These are phyloP conservation scores for Pteromalus puparum DNA, from an alignment of 1,140 invertebrate species.

Conservation along the genomic window DNA sequence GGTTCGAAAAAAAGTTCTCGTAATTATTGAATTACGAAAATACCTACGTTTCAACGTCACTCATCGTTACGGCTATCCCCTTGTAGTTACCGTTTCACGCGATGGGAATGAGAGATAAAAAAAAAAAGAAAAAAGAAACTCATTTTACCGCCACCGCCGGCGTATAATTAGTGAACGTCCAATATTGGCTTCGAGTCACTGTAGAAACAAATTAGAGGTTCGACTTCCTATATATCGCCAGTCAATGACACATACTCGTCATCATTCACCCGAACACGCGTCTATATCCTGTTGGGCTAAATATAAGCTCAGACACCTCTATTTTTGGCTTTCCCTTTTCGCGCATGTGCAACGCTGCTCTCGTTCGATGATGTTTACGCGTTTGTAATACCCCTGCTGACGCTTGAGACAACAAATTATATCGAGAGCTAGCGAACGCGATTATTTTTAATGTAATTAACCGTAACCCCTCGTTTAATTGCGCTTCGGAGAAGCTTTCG, in stretches of 20 bases:
- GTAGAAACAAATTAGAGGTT: constrained; percentile 4
- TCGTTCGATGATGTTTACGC: too few species aligned
- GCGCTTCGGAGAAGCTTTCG: not conserved
- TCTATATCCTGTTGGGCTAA: not conserved
- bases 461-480: not conserved
- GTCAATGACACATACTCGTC: constrained; percentile 10
- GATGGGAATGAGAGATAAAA: not conserved
- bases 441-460: not conserved
- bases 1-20: not conserved
- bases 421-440: not conserved
- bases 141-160: not conserved
- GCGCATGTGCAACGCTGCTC: not conserved
- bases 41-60: not conserved
- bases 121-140: not conserved
- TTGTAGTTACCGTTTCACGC: not conserved
- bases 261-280: not conserved
- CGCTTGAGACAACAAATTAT: not conserved
- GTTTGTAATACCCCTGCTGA: too few species aligned
- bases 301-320: not conserved
- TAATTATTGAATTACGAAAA: not conserved
- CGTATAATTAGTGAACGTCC: not conserved
- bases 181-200: not conserved
- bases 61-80: not conserved
- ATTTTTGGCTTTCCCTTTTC: not conserved
- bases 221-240: not conserved